phyloP scores from a whole-genome alignment of 2,797 vertebrate species.

The Siniperca scherzeri region DNA sequence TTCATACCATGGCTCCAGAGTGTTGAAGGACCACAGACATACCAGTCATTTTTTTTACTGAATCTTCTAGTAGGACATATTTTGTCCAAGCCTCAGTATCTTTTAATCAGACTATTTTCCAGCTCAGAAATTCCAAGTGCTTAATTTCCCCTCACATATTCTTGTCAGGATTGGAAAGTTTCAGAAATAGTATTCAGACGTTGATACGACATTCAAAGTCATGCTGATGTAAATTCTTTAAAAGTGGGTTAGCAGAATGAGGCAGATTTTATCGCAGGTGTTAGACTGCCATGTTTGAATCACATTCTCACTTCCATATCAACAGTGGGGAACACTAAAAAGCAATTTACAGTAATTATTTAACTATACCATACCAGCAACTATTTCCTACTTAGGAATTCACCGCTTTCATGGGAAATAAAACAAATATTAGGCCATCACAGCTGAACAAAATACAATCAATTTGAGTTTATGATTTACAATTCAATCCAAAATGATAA shows the following conservation, averaged over 20 bases:
- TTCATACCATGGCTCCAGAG: conserved; percentile 13
- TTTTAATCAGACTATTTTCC: conserved; percentile 23
- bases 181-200: conserved; percentile 9
- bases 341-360: background rate
- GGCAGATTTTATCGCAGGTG: background rate
- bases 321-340: background rate
- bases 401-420: background rate
- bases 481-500: background rate
- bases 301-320: background rate
- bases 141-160: background rate
- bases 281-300: background rate
- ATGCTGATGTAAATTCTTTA: conserved; percentile 9
- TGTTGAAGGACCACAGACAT: conserved; percentile 11
- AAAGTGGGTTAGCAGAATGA: conserved; percentile 10
- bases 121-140: conserved; percentile 5
- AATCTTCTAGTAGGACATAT: background rate
- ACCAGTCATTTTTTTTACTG: background rate
- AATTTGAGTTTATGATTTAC: conserved; percentile 1
- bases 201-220: background rate
- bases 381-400: background rate
- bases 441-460: background rate
- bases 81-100: conserved; percentile 7
- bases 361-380: background rate
- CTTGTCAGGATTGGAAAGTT: background rate
- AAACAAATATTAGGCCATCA: background rate